Base-by-base conservation (phyloP, 1,140 invertebrate species). In the Drosophila yakuba region DNA sequence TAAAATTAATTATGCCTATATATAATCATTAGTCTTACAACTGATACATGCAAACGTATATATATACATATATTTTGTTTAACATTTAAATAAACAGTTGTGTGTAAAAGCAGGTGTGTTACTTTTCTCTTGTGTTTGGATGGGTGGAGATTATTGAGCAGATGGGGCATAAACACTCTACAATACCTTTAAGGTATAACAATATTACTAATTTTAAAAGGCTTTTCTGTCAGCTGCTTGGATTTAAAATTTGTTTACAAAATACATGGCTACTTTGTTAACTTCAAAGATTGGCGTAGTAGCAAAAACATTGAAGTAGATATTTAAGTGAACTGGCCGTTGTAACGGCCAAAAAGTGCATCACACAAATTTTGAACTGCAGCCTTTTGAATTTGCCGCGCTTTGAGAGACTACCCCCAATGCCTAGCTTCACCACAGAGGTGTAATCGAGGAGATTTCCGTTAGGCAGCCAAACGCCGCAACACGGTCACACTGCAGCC, bases 21-120 rank as follows among this genome's bases (percentile, higher is more conserved):
- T 44, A 64, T 52, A 68, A 68, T 44, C 39, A 55, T 60, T 71
- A 69, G 61, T 55, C 69, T 67, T 56, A 78, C 25, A 64, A 43
- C 28, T 62, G 32, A 74, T 56, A 56, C 35, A 74, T 52, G 23
- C 56, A 54, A 52, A 39, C 36, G 39, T 72, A 72, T 54, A 72
- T 54, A 72, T 52, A 47, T 44, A 56, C 28, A 32, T 71, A 52
- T 68, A 67, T 68, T 68, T 74, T 79, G 76, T 79, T 79, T 79
- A 74, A 73, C 28, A 59, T 67, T 76, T 48, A 54, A 76, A 68
- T 76, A 76, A 76, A 76, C 43, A 76, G 73, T 68, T 76, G 35
- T 59, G 62, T 76, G 61, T 76, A 78, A 58, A 15, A 20, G 4
- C 0, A 17, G 25, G 2, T 23, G 12, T 7, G 1, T 47, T 62